Evolutionary conservation across 2,888 invertebrate species (phyloP).

Genomic region (Drosophila birchii): DNA sequence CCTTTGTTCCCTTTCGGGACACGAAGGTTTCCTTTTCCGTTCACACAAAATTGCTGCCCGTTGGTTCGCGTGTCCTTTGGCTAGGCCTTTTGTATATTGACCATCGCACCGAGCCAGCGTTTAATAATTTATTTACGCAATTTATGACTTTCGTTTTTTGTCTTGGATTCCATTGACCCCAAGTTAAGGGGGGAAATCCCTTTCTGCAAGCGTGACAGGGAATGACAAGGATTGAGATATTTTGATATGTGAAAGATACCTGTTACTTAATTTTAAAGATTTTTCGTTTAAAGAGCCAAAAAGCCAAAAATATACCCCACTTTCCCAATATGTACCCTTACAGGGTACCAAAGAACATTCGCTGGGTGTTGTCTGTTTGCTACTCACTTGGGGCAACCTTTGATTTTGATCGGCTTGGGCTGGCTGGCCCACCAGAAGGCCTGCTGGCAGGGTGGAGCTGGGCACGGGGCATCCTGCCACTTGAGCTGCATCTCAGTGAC

Average conservation of each 20-base stretch:
- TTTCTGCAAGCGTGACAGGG: background rate
- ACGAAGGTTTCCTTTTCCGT: slow-evolving; percentile 27
- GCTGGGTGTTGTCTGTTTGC: slow-evolving; percentile 25
- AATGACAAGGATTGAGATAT: background rate
- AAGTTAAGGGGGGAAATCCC: background rate
- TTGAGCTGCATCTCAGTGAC: slow-evolving; percentile 82
- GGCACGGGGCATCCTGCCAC: slow-evolving; percentile 74
- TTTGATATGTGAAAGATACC: background rate
- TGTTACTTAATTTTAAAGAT: background rate
- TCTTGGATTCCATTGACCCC: slow-evolving; percentile 67
- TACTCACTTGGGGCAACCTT: slow-evolving; percentile 80
- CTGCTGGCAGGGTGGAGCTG: slow-evolving; percentile 82
- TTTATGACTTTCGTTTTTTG: slow-evolving; percentile 57
- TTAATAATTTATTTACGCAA: slow-evolving; percentile 78
- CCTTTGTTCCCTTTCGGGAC: slow-evolving; percentile 30
- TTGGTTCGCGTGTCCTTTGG: slow-evolving; percentile 35
- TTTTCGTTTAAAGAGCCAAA: background rate
- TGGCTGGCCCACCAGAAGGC: slow-evolving; percentile 84
- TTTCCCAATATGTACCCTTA: background rate
- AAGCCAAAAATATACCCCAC: background rate
- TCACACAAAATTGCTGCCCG: slow-evolving; percentile 6
- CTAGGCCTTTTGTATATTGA: slow-evolving; percentile 29
- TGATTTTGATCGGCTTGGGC: slow-evolving; percentile 83
- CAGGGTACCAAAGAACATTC: slow-evolving; percentile 28
- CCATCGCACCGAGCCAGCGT: slow-evolving; percentile 26